A percentile compares a stretch with the other conserved stretches of the same genome.
These are phyloP conservation scores for Chrysogorgia sp. DNA, from an alignment of 92 coral and sea anemone species.

Conservation along the genomic window DNA sequence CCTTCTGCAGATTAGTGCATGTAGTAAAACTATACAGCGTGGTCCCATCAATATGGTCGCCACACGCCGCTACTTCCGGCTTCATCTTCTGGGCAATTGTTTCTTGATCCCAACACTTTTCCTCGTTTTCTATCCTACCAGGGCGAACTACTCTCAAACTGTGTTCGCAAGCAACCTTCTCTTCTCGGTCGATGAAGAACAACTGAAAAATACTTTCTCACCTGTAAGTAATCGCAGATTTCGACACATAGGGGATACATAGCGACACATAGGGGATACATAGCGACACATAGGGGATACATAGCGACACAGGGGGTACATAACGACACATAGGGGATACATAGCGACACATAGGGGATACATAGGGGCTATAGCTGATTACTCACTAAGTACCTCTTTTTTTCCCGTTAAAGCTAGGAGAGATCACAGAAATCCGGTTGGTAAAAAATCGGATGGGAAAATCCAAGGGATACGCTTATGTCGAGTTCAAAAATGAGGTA, in stretches of 20 bases:
- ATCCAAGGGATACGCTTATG: conserved; percentile 93
- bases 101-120: not conserved
- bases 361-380: not conserved
- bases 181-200: conserved; percentile 78
- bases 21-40: too few species aligned
- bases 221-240: conserved; percentile 66
- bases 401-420: conserved; percentile 72
- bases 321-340: not conserved
- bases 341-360: too few species aligned
- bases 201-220: conserved; percentile 68
- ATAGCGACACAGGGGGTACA: not conserved
- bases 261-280: too few species aligned
- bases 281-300: too few species aligned
- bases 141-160: conserved; percentile 73
- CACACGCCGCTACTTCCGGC: too few species aligned
- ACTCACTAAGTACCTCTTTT: not conserved
- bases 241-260: not conserved
- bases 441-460: conserved; percentile 78
- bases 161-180: conserved; percentile 87
- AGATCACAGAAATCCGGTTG: conserved; percentile 77
- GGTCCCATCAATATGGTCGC: too few species aligned
- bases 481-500: conserved; percentile 90
- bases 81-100: too few species aligned
- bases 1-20: too few species aligned
- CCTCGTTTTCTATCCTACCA: conserved; percentile 44